Evolutionary conservation across 1,140 invertebrate species (phyloP).

Genomic region (Vollenhovia emeryi): DNA sequence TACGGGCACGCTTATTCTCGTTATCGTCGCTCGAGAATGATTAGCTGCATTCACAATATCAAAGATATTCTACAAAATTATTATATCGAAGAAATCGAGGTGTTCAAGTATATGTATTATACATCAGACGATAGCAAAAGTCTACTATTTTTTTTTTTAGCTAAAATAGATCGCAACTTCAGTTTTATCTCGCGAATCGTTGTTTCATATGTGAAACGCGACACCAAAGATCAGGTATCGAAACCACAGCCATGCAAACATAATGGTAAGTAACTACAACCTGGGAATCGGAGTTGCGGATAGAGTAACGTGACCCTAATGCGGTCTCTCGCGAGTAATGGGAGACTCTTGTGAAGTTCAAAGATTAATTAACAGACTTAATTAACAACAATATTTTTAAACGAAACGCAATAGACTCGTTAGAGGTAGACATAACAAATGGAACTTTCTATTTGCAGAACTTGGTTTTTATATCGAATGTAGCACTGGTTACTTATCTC

Average conservation of each 20-base stretch:
- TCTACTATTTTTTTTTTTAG: not conserved
- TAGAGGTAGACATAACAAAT: not conserved
- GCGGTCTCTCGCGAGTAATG: not conserved
- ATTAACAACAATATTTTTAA: not conserved
- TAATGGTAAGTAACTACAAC: conserved; percentile 12
- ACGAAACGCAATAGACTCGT: not conserved
- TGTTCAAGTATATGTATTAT: not conserved
- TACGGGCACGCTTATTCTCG: not conserved
- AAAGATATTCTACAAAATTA: not conserved
- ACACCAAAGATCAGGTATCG: conserved; percentile 23
- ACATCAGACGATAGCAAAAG: not conserved
- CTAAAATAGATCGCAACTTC: not conserved
- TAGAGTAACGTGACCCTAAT: conserved; percentile 39
- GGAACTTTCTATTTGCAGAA: not conserved
- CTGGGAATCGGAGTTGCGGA: conserved; percentile 8
- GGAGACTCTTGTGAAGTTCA: conserved; percentile 29
- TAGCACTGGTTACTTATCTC: not conserved
- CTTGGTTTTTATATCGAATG: not conserved
- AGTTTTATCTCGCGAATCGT: conserved; percentile 16
- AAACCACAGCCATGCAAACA: conserved; percentile 36
- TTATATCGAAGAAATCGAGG: not conserved
- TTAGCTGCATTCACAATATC: not conserved
- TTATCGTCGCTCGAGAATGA: not conserved
- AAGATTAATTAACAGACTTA: not conserved
- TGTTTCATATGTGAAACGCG: conserved; percentile 16